These are phyloP conservation scores for Phaethon lepturus DNA, from an alignment of 2,113 vertebrate species.

Conservation along the genomic window DNA sequence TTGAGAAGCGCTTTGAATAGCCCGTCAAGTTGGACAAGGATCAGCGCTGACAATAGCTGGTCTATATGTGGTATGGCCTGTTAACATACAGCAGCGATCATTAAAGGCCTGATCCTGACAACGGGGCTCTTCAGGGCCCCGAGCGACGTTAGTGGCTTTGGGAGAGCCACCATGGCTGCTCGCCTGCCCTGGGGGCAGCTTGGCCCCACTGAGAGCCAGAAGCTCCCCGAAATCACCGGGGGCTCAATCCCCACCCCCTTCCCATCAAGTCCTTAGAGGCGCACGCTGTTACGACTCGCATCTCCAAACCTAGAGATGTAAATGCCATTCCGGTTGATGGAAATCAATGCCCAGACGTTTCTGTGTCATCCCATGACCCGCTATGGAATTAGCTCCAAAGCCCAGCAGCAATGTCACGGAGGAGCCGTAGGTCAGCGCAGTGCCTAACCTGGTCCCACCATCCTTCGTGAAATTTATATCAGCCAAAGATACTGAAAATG, in stretches of 20 bases:
- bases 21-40: conserved; percentile 50
- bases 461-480: neutral
- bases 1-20: conserved; percentile 60
- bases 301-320: neutral
- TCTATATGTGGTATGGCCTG: conserved; percentile 52
- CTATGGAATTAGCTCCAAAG: neutral
- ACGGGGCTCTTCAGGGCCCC: neutral
- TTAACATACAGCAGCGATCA: conserved; percentile 10
- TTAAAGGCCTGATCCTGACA: conserved; percentile 10
- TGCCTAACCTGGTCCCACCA: neutral
- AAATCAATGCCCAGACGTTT: neutral
- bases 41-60: conserved; percentile 50
- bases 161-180: neutral
- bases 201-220: fast-evolving
- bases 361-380: neutral
- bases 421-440: neutral
- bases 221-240: fast-evolving
- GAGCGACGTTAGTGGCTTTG: neutral
- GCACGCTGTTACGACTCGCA: fast-evolving
- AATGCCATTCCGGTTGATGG: neutral
- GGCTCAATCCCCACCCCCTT: neutral
- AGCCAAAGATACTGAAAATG: neutral
- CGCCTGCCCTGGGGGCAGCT: neutral
- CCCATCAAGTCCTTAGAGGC: neutral
- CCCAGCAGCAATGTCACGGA: neutral